Conservation (phyloP, 2,888 invertebrate species). For the Xiphydria camelus region DNA sequence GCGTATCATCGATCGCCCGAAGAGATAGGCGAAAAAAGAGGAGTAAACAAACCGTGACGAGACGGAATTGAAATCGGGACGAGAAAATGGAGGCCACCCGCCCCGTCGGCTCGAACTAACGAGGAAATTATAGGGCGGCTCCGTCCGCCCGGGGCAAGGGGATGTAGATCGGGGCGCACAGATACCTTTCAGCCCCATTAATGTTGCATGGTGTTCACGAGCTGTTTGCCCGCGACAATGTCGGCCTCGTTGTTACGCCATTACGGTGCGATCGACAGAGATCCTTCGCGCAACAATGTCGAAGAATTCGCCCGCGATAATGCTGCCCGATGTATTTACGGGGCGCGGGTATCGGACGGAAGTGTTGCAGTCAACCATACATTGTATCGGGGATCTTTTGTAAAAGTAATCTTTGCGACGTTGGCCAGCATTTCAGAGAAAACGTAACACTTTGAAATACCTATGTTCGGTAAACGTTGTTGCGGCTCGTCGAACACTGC, state of each 20-base stretch:
- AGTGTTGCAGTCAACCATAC: too few species aligned
- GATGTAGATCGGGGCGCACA: slow-evolving; percentile 41
- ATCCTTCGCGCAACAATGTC: too few species aligned
- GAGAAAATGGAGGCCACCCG: slow-evolving; percentile 9
- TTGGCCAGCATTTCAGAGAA: too few species aligned
- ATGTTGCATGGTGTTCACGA: slow-evolving; percentile 36
- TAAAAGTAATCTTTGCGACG: too few species aligned
- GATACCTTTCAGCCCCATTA: slow-evolving; percentile 52
- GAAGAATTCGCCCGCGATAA: not conserved
- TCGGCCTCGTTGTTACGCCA: slow-evolving; percentile 30
- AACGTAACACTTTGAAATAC: too few species aligned
- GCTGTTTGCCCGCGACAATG: slow-evolving; percentile 34
- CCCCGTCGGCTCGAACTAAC: slow-evolving; percentile 37
- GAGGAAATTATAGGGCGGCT: slow-evolving; percentile 55
- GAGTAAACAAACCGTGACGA: slow-evolving; percentile 37
- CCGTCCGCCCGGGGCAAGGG: slow-evolving; percentile 31
- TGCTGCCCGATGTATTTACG: too few species aligned
- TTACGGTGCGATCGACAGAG: slow-evolving; percentile 11
- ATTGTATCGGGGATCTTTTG: not conserved
- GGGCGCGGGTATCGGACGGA: too few species aligned
- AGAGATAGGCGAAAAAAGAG: slow-evolving; percentile 30
- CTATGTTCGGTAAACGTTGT: too few species aligned
- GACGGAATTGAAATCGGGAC: slow-evolving; percentile 32
- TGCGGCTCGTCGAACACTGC: too few species aligned
- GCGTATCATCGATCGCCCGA: slow-evolving; percentile 35